Conservation (phyloP, 2,888 invertebrate species). For the Pandemis heparana region DNA sequence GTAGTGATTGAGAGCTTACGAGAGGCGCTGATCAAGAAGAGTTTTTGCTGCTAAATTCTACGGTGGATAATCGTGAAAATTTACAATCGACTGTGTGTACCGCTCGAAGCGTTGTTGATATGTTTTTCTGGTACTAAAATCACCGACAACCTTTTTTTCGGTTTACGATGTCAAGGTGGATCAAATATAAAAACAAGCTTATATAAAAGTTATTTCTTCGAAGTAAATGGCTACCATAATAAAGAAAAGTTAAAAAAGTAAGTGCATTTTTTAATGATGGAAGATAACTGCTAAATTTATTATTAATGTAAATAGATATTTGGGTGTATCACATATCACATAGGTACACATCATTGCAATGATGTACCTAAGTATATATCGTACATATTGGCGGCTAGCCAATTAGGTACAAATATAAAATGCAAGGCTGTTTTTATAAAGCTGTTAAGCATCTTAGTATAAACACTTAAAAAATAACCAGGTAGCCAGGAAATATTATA, state of each 20-base stretch:
- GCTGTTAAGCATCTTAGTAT: background rate
- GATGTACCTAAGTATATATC: too few species aligned
- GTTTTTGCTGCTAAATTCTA: slow-evolving; percentile 16
- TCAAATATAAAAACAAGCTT: background rate
- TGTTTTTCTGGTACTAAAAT: background rate
- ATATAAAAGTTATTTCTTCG: background rate
- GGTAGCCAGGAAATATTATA: background rate
- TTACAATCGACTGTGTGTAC: background rate
- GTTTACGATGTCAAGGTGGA: background rate
- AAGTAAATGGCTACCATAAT: background rate
- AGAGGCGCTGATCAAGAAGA: slow-evolving; percentile 2
- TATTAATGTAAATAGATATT: background rate
- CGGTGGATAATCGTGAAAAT: slow-evolving; percentile 8
- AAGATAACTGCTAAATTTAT: background rate
- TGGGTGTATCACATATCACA: too few species aligned
- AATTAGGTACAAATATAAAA: background rate
- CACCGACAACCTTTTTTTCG: background rate
- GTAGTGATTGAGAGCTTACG: slow-evolving; percentile 26
- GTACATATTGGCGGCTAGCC: too few species aligned
- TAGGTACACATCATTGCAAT: too few species aligned
- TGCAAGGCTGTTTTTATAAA: background rate
- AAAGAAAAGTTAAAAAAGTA: background rate
- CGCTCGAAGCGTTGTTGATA: background rate
- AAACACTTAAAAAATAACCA: background rate
- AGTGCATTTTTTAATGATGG: background rate